These are phyloP conservation scores for Oscheius sp. DNA, from an alignment of 1,140 invertebrate genomes.

Conservation along the genomic window DNA sequence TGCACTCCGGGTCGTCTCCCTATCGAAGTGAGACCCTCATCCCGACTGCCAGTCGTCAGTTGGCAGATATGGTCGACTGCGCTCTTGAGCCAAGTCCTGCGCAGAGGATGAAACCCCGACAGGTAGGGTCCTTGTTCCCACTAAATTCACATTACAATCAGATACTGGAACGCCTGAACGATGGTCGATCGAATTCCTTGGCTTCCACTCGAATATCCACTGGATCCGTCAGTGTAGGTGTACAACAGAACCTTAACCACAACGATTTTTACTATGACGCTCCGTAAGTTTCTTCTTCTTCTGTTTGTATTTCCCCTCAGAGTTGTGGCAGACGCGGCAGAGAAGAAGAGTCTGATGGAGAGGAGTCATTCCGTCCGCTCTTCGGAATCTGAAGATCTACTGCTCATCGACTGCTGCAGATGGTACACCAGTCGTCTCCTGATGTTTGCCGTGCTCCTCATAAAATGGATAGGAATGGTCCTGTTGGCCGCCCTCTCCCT, in stretches of 20 bases:
- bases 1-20: not conserved
- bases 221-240: not conserved
- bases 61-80: constrained; percentile 20
- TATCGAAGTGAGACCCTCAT: constrained; percentile 10
- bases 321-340: not conserved
- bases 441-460: constrained; percentile 34
- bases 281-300: constrained; percentile 7
- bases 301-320: not conserved
- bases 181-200: not conserved
- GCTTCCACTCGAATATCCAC: constrained; percentile 8
- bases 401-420: not conserved
- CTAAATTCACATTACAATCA: too few species aligned
- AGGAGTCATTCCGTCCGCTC: not conserved
- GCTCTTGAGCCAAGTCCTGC: not conserved
- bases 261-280: constrained; percentile 1
- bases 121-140: constrained; percentile 8
- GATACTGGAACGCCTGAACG: constrained; percentile 1
- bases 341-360: constrained; percentile 10
- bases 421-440: constrained; percentile 27
- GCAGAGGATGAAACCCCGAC: constrained; percentile 20
- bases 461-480: constrained; percentile 39
- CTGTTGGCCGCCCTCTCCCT: constrained; percentile 21
- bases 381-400: not conserved
- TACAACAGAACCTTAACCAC: not conserved
- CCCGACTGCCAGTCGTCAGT: not conserved